Conservation (phyloP, 2,888 invertebrate genomes). For the Drosophila quinaria region DNA sequence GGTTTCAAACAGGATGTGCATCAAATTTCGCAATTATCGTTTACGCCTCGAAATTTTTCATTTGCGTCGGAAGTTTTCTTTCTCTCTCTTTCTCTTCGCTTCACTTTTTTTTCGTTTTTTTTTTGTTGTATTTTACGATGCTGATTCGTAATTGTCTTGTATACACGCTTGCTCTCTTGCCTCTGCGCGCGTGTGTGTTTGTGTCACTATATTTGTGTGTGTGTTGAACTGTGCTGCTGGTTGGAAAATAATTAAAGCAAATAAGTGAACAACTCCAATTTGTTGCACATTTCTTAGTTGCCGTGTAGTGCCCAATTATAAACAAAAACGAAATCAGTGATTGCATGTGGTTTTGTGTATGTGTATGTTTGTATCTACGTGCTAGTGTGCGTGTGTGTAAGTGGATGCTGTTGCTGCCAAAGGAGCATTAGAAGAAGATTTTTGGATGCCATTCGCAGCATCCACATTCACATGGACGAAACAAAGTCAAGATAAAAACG, state of each 20-base stretch:
- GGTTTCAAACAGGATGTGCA: conserved; percentile 40
- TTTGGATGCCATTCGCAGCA: conserved; percentile 62
- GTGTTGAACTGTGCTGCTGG: conserved; percentile 44
- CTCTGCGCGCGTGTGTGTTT: conserved; percentile 22
- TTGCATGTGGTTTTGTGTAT: conserved; percentile 13
- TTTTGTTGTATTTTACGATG: conserved; percentile 76
- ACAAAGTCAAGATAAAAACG: conserved; percentile 33
- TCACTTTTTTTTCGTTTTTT: conserved; percentile 49
- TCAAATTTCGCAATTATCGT: conserved; percentile 28
- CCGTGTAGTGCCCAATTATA: conserved; percentile 31
- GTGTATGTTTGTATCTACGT: conserved; percentile 14
- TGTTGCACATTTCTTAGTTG: conserved; percentile 58
- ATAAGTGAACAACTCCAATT: conserved; percentile 63
- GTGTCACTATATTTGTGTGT: conserved; percentile 43
- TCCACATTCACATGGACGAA: conserved; percentile 48
- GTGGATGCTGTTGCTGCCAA: conserved; percentile 60
- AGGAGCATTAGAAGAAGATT: conserved; percentile 52
- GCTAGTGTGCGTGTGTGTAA: conserved; percentile 19
- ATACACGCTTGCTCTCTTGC: conserved; percentile 63
- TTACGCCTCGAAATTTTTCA: conserved; percentile 64
- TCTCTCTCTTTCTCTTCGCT: conserved; percentile 37
- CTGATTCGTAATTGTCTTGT: conserved; percentile 81
- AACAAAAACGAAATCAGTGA: conserved; percentile 46
- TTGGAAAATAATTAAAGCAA: conserved; percentile 75
- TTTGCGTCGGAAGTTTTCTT: conserved; percentile 67